phyloP scores from a whole-genome alignment of 2,113 vertebrate genomes.

The Limnothrissa miodon region DNA sequence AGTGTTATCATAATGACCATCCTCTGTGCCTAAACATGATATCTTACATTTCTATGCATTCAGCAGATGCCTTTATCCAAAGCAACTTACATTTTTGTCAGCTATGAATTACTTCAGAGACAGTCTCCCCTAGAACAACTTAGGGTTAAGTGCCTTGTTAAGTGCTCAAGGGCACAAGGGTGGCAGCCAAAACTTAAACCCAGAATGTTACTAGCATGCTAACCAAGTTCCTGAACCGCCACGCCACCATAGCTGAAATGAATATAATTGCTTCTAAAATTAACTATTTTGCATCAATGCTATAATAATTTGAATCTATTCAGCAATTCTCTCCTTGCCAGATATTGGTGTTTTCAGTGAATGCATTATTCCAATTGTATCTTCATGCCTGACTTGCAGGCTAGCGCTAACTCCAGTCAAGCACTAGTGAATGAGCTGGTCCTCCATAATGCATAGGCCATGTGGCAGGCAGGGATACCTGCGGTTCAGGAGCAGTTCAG shows the following conservation, averaged over 20 bases:
- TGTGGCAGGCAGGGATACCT: background rate
- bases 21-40: background rate
- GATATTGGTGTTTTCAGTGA: background rate
- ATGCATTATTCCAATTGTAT: background rate
- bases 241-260: too few relatives aligned
- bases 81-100: too few relatives aligned
- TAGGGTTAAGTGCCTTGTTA: too few relatives aligned
- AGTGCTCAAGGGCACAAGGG: too few relatives aligned
- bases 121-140: too few relatives aligned
- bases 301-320: background rate
- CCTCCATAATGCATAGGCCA: background rate
- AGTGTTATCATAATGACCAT: background rate
- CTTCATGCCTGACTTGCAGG: background rate
- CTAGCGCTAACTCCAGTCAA: background rate
- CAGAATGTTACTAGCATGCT: too few relatives aligned
- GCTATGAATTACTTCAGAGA: too few relatives aligned
- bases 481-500: conserved; percentile 9
- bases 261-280: background rate
- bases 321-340: background rate
- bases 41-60: too few relatives aligned
- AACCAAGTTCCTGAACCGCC: too few relatives aligned
- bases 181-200: too few relatives aligned
- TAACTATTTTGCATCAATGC: background rate
- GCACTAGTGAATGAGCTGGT: background rate
- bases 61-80: too few relatives aligned